A percentile compares a stretch with the other conserved stretches of the same genome.
Evolutionary conservation across 2,888 invertebrate species (phyloP).

Genomic region (Xanthia icteritia): DNA sequence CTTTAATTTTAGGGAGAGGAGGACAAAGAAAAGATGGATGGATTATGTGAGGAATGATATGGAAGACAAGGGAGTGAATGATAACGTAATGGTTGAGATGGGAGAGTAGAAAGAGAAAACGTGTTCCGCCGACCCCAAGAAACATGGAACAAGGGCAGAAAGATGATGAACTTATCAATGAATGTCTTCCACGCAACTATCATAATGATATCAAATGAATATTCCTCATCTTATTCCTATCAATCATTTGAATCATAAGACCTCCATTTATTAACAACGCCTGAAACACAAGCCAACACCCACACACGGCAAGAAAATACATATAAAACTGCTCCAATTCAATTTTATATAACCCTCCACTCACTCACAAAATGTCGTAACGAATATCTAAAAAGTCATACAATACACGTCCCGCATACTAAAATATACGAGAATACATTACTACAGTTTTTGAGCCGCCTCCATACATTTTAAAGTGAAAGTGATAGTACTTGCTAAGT

Average conservation of each 20-base stretch:
- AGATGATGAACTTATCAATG: too few species aligned
- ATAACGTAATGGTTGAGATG: too few species aligned
- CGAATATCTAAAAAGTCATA: slow-evolving; percentile 41
- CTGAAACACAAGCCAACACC: not conserved
- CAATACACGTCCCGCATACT: slow-evolving; percentile 54
- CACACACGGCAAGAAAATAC: not conserved
- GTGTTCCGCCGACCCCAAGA: too few species aligned
- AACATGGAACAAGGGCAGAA: too few species aligned
- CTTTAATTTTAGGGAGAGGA: too few species aligned
- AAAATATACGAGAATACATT: slow-evolving; percentile 51
- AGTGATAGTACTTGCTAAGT: slow-evolving; percentile 58
- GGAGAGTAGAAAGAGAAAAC: too few species aligned
- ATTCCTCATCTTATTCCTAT: not conserved
- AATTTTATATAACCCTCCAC: slow-evolving; percentile 26
- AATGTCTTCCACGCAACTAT: too few species aligned
- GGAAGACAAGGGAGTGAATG: too few species aligned
- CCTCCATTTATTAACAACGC: not conserved
- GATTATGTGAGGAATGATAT: too few species aligned
- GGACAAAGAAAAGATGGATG: too few species aligned
- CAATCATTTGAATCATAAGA: not conserved
- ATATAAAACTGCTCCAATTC: slow-evolving; percentile 20
- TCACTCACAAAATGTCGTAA: slow-evolving; percentile 31
- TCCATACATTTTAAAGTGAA: slow-evolving; percentile 64
- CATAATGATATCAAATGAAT: not conserved
- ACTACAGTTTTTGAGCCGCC: slow-evolving; percentile 51